Percentiles rank a stretch among this genome's conserved stretches.
Conservation (phyloP, 1,140 invertebrate genomes). For the Tetraneura akinire region DNA sequence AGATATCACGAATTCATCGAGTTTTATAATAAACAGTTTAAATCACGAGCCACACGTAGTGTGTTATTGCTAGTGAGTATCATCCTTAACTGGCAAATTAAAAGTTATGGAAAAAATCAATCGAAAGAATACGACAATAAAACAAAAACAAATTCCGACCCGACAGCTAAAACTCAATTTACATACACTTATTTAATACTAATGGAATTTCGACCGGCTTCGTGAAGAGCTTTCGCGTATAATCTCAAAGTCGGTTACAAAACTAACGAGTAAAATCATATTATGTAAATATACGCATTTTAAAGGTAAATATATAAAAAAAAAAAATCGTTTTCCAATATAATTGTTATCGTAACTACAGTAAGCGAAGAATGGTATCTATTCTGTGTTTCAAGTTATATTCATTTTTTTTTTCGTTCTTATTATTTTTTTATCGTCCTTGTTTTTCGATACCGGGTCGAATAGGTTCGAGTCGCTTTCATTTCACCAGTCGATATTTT, state of each 20-base stretch:
- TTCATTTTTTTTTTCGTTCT: not conserved
- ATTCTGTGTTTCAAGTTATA: not conserved
- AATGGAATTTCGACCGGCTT: conserved; percentile 11
- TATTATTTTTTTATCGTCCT: not conserved
- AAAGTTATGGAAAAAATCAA: not conserved
- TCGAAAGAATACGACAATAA: not conserved
- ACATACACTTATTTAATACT: conserved; percentile 48
- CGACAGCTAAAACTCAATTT: conserved; percentile 29
- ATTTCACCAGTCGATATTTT: conserved; percentile 9
- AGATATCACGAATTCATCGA: no score
- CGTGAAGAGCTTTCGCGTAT: not conserved
- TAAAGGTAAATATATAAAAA: not conserved
- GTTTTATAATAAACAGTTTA: no score
- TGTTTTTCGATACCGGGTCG: not conserved
- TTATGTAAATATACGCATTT: conserved; percentile 18
- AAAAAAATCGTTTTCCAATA: conserved; percentile 26
- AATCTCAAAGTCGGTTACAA: conserved; percentile 12
- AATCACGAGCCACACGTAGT: not conserved
- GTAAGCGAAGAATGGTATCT: not conserved
- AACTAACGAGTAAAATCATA: not conserved
- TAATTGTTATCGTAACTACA: conserved; percentile 21
- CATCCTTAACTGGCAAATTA: not conserved
- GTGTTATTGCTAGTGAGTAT: not conserved
- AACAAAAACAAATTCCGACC: conserved; percentile 24
- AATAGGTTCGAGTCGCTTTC: not conserved